Conservation (phyloP, 1,140 invertebrate species). For the Atta colombica region DNA sequence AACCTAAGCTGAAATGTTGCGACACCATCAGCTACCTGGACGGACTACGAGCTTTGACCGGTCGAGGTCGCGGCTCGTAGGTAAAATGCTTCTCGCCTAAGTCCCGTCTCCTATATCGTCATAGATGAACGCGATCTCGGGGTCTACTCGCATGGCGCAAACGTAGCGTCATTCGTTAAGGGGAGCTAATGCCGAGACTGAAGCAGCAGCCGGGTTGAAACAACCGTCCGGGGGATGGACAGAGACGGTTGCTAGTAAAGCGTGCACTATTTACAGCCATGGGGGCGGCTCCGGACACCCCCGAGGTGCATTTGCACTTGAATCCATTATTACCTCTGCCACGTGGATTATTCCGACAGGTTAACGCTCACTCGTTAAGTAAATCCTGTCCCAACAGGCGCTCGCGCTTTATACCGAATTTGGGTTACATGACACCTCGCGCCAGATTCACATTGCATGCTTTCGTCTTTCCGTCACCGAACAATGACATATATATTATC, state of each 20-base stretch:
- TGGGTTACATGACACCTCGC: constrained; percentile 46
- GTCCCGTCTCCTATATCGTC: constrained; percentile 52
- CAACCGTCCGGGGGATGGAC: constrained; percentile 14
- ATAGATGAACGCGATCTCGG: constrained; percentile 58
- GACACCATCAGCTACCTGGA: constrained; percentile 25
- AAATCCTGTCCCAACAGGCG: constrained; percentile 76
- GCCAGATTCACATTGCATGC: constrained; percentile 42
- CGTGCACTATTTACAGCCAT: constrained; percentile 61
- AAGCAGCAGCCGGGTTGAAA: constrained; percentile 9
- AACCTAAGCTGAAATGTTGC: constrained; percentile 59
- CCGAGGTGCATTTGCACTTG: constrained; percentile 79
- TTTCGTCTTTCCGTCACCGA: constrained; percentile 33
- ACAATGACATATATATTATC: constrained; percentile 10
- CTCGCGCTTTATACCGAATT: constrained; percentile 40
- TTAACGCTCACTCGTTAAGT: constrained; percentile 82
- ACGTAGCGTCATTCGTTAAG: constrained; percentile 41
- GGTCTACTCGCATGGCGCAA: constrained; percentile 57
- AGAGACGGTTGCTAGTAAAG: constrained; percentile 55
- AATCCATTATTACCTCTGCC: constrained; percentile 81
- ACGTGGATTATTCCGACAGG: constrained; percentile 82
- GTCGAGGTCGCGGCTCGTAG: constrained; percentile 15
- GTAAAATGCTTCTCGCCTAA: constrained; percentile 41
- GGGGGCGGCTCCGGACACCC: constrained; percentile 27
- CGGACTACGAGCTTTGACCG: constrained; percentile 40
- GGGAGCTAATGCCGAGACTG: constrained; percentile 11